These are phyloP conservation scores for Chironomus striatipennis DNA, from an alignment of 1,140 invertebrate genomes.

Conservation along the genomic window DNA sequence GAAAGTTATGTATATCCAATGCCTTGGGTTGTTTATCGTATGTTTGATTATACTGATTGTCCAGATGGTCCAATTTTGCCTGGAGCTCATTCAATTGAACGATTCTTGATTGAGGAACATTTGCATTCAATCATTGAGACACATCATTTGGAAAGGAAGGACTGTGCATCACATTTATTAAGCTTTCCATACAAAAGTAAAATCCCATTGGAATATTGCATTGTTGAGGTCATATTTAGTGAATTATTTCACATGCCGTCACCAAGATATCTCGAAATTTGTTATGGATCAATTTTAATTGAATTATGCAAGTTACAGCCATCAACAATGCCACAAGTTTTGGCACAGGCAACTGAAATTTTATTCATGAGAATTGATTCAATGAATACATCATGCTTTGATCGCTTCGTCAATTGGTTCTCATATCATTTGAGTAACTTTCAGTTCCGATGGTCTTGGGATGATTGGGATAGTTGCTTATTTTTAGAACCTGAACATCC, in stretches of 20 bases:
- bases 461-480: slow-evolving; percentile 82
- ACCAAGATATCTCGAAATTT: slow-evolving; percentile 81
- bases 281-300: slow-evolving; percentile 91
- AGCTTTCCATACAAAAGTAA: slow-evolving; percentile 89
- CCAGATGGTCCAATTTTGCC: slow-evolving; percentile 87
- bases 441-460: slow-evolving; percentile 98
- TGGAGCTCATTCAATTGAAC: slow-evolving; percentile 92
- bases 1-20: slow-evolving; percentile 82
- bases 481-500: slow-evolving; percentile 84
- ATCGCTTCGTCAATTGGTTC: slow-evolving; percentile 97
- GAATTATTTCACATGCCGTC: slow-evolving; percentile 90
- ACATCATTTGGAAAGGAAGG: slow-evolving; percentile 82
- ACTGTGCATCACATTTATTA: slow-evolving; percentile 86
- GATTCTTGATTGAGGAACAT: slow-evolving; percentile 97
- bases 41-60: slow-evolving; percentile 99
- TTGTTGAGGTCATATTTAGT: slow-evolving; percentile 93
- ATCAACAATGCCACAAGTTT: slow-evolving; percentile 92
- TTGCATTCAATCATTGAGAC: slow-evolving; percentile 87
- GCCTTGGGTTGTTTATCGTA: slow-evolving; percentile 80
- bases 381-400: slow-evolving; percentile 95
- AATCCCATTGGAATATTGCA: slow-evolving; percentile 96
- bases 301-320: slow-evolving; percentile 96
- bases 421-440: slow-evolving; percentile 99
- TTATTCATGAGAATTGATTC: slow-evolving; percentile 91
- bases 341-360: slow-evolving; percentile 96